These are phyloP conservation scores for Physella acuta DNA, from an alignment of 1,140 invertebrate genomes.

Conservation along the genomic window DNA sequence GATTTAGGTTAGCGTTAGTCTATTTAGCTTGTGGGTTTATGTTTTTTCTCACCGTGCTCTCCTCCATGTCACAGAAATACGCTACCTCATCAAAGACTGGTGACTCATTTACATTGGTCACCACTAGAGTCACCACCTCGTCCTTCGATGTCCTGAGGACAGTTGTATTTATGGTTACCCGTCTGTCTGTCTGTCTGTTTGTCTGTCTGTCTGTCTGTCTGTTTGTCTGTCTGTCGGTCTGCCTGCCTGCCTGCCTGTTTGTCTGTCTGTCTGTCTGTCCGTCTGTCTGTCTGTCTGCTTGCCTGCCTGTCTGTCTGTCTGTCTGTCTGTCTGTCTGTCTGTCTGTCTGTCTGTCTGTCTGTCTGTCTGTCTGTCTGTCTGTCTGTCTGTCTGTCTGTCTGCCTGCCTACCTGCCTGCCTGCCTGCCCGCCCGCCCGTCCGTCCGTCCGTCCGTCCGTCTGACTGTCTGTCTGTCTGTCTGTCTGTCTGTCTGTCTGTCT, in stretches of 20 bases:
- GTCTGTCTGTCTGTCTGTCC: conserved; percentile 2
- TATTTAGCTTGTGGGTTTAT: too few relatives aligned
- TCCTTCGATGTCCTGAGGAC: background rate
- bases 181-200: background rate
- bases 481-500: background rate
- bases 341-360: conserved; percentile 11
- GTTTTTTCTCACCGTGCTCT: conserved; percentile 24
- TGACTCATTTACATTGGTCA: conserved; percentile 26
- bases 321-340: conserved; percentile 10
- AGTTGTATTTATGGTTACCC: too few relatives aligned
- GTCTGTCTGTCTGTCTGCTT: conserved; percentile 6
- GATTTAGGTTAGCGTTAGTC: too few relatives aligned
- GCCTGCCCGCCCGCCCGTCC: background rate
- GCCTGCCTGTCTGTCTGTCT: background rate
- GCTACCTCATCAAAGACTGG: conserved; percentile 25
- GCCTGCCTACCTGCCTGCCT: background rate
- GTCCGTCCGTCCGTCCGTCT: background rate
- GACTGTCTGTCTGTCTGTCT: background rate
- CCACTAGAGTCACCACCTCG: conserved; percentile 14
- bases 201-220: background rate
- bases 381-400: conserved; percentile 6
- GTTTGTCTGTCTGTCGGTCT: background rate
- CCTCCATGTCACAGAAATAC: conserved; percentile 25
- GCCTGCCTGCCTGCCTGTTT: background rate
- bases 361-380: conserved; percentile 2